Evolutionary conservation across 1,140 invertebrate species (phyloP).

Genomic region (Hycleus cichorii): DNA sequence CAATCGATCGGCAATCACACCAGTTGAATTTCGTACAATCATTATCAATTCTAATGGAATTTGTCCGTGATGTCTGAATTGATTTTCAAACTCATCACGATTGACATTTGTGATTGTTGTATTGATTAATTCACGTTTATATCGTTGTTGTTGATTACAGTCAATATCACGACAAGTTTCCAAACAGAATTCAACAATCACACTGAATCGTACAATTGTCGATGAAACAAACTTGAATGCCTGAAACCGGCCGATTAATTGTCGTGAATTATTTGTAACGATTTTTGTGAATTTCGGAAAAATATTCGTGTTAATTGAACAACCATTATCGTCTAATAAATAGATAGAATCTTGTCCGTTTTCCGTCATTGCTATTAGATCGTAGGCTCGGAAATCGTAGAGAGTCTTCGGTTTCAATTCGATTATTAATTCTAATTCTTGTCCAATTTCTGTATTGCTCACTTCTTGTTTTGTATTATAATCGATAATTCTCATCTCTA

Average conservation of each 20-base stretch:
- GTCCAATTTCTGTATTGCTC: slow-evolving; percentile 36
- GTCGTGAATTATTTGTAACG: slow-evolving; percentile 31
- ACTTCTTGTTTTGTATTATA: slow-evolving; percentile 30
- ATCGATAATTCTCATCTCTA: slow-evolving; percentile 37
- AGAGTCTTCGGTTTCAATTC: slow-evolving; percentile 31
- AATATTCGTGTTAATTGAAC: slow-evolving; percentile 49
- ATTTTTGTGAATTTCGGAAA: slow-evolving; percentile 41
- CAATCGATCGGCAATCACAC: slow-evolving; percentile 37
- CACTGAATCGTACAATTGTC: slow-evolving; percentile 44
- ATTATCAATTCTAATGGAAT: slow-evolving; percentile 44
- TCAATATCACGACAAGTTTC: slow-evolving; percentile 36
- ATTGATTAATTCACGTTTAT: slow-evolving; percentile 9
- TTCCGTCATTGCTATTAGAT: slow-evolving; percentile 47
- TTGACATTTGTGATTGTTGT: slow-evolving; percentile 24
- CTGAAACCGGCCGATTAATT: slow-evolving; percentile 41
- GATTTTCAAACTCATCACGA: slow-evolving; percentile 21
- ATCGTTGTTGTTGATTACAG: slow-evolving; percentile 9
- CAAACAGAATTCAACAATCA: slow-evolving; percentile 45
- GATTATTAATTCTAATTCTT: slow-evolving; percentile 37
- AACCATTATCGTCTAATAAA: slow-evolving; percentile 54
- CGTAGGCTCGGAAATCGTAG: slow-evolving; percentile 47
- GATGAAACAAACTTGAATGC: slow-evolving; percentile 47
- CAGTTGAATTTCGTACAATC: slow-evolving; percentile 40
- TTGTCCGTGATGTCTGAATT: slow-evolving; percentile 26
- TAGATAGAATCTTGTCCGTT: slow-evolving; percentile 45